These are phyloP conservation scores for Neoaliturus tenellus DNA, from an alignment of 2,888 invertebrate species.

Conservation along the genomic window DNA sequence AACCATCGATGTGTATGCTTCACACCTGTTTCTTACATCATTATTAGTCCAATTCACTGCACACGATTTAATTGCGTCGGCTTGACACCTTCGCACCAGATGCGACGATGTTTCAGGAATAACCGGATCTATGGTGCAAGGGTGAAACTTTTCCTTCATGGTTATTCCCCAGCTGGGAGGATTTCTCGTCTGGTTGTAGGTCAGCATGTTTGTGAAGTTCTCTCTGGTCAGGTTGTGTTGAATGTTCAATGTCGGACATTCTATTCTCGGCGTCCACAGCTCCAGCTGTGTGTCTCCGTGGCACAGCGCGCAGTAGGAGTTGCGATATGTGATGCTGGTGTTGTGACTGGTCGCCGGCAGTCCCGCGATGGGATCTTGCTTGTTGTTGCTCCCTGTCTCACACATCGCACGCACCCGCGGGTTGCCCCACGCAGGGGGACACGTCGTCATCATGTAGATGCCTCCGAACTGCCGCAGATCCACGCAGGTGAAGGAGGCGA, in stretches of 20 bases:
- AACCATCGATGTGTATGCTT: conserved; percentile 72
- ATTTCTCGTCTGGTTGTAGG: conserved; percentile 66
- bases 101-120: conserved; percentile 70
- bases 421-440: conserved; percentile 71
- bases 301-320: conserved; percentile 72
- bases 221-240: conserved; percentile 58
- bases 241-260: conserved; percentile 69
- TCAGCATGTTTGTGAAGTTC: conserved; percentile 58
- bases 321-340: conserved; percentile 69
- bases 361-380: conserved; percentile 62
- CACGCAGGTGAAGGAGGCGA: conserved; percentile 70
- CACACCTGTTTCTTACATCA: conserved; percentile 70
- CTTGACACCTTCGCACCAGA: conserved; percentile 71
- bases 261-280: conserved; percentile 71
- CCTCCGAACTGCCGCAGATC: conserved; percentile 71
- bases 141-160: conserved; percentile 69
- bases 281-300: conserved; percentile 70
- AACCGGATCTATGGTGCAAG: conserved; percentile 71
- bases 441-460: conserved; percentile 72
- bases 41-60: conserved; percentile 71
- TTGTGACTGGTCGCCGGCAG: conserved; percentile 67
- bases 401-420: conserved; percentile 65
- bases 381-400: conserved; percentile 64
- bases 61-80: conserved; percentile 70
- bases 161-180: conserved; percentile 70